Evolutionary conservation across 2,797 vertebrate species (phyloP).

Genomic region (Octomys mimax): DNA sequence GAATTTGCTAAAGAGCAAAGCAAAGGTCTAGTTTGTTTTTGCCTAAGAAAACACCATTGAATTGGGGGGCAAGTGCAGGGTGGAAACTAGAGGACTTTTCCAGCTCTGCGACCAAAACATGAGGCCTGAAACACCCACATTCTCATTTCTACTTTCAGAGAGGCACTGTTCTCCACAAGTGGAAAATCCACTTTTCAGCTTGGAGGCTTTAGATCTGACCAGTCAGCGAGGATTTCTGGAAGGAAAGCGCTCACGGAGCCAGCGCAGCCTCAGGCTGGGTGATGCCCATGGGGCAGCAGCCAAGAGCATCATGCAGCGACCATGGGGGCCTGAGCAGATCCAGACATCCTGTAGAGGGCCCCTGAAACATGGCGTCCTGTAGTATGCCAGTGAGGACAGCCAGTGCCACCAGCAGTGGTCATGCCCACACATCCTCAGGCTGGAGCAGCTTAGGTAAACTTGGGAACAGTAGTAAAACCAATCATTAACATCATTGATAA

Average conservation of each 20-base stretch:
- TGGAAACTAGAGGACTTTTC: slow-evolving; percentile 19
- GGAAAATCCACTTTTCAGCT: slow-evolving; percentile 39
- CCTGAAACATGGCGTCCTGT: not conserved
- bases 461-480: not conserved
- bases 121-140: not conserved
- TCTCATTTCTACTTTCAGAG: not conserved
- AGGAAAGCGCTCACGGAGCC: not conserved
- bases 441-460: not conserved
- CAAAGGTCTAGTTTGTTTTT: slow-evolving; percentile 61
- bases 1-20: slow-evolving; percentile 64
- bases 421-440: not conserved
- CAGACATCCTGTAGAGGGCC: not conserved
- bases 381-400: not conserved
- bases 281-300: not conserved
- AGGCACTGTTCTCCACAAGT: not conserved
- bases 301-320: not conserved
- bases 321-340: not conserved
- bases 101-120: slow-evolving; percentile 18
- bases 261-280: rapidly evolving
- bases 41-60: slow-evolving; percentile 50
- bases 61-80: not conserved
- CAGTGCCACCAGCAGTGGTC: not conserved
- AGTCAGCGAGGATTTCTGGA: not conserved
- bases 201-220: not conserved
- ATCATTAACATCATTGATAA: not conserved